Percentiles rank a stretch among this genome's conserved stretches.
Evolutionary conservation across 2,113 vertebrate species (phyloP).

Genomic region (Xiphophorus hellerii): DNA sequence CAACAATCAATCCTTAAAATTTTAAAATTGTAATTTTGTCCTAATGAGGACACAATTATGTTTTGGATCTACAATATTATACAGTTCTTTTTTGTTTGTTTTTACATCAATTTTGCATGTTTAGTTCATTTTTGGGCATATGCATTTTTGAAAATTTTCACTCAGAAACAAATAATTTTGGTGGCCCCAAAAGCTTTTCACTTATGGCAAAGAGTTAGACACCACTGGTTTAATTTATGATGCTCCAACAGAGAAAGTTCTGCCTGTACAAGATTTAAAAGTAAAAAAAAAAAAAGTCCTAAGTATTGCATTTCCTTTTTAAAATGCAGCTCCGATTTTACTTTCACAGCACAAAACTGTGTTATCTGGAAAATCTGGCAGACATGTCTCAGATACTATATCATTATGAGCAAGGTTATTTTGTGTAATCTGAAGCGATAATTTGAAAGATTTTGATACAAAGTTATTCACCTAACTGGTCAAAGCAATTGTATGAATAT

Average conservation of each 20-base stretch:
- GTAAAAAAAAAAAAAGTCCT: not conserved
- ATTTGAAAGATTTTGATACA: slow-evolving; percentile 22
- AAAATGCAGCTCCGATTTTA: not conserved
- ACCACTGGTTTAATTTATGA: not conserved
- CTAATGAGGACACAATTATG: no score
- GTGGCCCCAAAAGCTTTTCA: no score
- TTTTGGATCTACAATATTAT: no score
- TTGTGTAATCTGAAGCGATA: slow-evolving; percentile 2
- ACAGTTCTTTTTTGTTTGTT: no score
- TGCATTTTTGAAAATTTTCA: no score
- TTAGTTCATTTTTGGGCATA: no score
- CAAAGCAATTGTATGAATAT: slow-evolving; percentile 35
- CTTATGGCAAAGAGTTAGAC: no score
- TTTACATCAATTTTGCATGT: no score
- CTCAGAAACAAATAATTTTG: no score
- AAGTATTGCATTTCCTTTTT: not conserved
- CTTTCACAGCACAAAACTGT: slow-evolving; percentile 9
- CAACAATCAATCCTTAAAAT: no score
- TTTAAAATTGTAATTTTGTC: no score
- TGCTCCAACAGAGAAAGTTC: no score
- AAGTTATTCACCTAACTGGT: slow-evolving; percentile 15
- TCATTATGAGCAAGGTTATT: slow-evolving; percentile 40
- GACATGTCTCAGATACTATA: slow-evolving; percentile 5
- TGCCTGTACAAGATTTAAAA: not conserved
- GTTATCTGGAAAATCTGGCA: slow-evolving; percentile 33